Evolutionary conservation across 2,797 vertebrate genomes (phyloP), one percentile per base, ranked within the genome.

Genomic region (Dermochelys coriacea): DNA sequence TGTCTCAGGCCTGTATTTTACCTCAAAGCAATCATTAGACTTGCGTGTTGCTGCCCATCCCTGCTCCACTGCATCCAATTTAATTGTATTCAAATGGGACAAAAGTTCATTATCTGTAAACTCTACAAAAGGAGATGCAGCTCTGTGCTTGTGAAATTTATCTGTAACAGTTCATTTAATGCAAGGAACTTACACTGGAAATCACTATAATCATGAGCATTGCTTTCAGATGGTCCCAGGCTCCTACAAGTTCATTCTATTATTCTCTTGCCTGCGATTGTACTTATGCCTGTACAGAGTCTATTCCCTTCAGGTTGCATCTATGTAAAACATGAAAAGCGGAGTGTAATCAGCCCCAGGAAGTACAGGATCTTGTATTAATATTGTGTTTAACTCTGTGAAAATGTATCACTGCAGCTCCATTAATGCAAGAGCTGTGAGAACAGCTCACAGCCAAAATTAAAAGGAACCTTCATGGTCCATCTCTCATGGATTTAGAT

Each of bases 101-200:
- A 86, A 80, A 93, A 31, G 90, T 68, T 90, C 81, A 75, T 89
- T 90, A 80, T 51, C 55, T 1, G 2, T 25, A n/a, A 90, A 80
- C 83, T 68, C 57, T 54, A 27, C 71, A 45, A 12, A 89, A 52
- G 45, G 87, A 90, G 91, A 64, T 34, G 27, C 3, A 27, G 54
- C 21, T 1, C 47, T 55, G 74, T 84, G 59, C 88, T 87, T 89
- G 79, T 94, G 93, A 89, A 91, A 85, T 80, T 51, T 90, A 95
- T 95, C 79, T 54, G 94, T 87, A 93, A 96, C 71, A 78, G 92
- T 87, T 87, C 93, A 89, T 93, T 95, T 93, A 78, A 52, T 59
- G 47, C 64, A 79, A 77, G 85, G 86, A 92, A 88, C 86, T 85
- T 55, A 59, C 85, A 64, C 87, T 9, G 82, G 94, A 90, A 95